phyloP scores from a whole-genome alignment of 1,140 invertebrate species.

The Sycophaga agraensis region DNA sequence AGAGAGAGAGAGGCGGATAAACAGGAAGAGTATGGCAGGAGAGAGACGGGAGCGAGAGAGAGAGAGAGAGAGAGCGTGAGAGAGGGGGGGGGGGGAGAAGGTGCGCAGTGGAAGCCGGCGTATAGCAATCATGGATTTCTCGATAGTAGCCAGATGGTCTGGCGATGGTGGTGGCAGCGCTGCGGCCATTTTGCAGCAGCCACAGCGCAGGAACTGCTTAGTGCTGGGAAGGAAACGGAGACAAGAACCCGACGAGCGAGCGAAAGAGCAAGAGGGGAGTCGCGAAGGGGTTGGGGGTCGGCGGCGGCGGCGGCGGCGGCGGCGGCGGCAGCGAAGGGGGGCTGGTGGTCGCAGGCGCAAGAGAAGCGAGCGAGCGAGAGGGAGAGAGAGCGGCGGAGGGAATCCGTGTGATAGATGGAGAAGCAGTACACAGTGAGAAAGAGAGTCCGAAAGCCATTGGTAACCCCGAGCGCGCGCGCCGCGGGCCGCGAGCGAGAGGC shows the following conservation, averaged over 20 bases:
- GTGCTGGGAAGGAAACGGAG: conserved; percentile 27
- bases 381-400: conserved; percentile 38
- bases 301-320: too few relatives aligned
- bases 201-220: conserved; percentile 28
- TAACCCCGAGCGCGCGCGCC: conserved; percentile 17
- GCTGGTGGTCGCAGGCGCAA: too few relatives aligned
- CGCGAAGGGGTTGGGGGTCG: too few relatives aligned
- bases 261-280: conserved; percentile 2
- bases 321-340: background rate
- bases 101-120: conserved; percentile 13
- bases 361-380: conserved; percentile 10
- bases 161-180: conserved; percentile 17
- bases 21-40: background rate
- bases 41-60: conserved; percentile 5
- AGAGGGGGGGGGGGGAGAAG: conserved; percentile 11
- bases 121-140: conserved; percentile 30
- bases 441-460: conserved; percentile 21
- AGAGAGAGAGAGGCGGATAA: background rate
- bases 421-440: conserved; percentile 21
- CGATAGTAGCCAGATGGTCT: conserved; percentile 29
- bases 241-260: conserved; percentile 27
- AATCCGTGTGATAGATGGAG: conserved; percentile 29
- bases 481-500: too few relatives aligned
- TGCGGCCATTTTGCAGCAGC: conserved; percentile 30
- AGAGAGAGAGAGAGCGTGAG: conserved; percentile 26